A percentile compares a stretch with the other conserved stretches of the same genome.
phyloP scores from a whole-genome alignment of 2,113 vertebrate species.

The Polyodon spathula region DNA sequence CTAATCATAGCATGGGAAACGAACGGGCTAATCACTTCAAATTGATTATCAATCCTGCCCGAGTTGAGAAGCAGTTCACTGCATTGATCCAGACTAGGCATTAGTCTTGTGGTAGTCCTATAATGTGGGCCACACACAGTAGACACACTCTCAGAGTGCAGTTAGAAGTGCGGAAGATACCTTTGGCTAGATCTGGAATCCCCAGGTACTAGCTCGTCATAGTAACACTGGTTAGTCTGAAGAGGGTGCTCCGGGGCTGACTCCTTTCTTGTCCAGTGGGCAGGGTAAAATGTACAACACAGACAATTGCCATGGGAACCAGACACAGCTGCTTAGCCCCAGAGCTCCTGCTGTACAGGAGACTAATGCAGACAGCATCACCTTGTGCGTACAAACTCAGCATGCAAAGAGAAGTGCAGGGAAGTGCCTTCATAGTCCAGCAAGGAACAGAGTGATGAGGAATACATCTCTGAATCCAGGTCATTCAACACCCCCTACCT shows the following conservation, averaged over 20 bases:
- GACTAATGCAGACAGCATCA: neutral
- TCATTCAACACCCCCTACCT: no score
- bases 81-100: conserved; percentile 47
- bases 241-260: neutral
- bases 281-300: conserved; percentile 26
- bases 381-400: neutral
- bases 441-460: no score
- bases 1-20: conserved; percentile 53
- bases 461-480: no score
- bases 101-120: conserved; percentile 23
- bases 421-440: neutral
- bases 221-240: neutral
- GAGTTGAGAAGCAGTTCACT: conserved; percentile 26
- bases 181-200: neutral
- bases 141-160: no score
- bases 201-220: no score
- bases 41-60: conserved; percentile 50
- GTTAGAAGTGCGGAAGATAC: neutral
- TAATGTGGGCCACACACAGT: conserved; percentile 7
- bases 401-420: neutral
- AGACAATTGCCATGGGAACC: conserved; percentile 26
- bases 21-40: conserved; percentile 44
- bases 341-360: neutral
- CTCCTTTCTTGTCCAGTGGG: conserved; percentile 18
- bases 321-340: neutral